A percentile compares a stretch with the other conserved stretches of the same genome.
Evolutionary conservation across 2,113 vertebrate species (phyloP).

Genomic region (Chiloscyllium plagiosum): DNA sequence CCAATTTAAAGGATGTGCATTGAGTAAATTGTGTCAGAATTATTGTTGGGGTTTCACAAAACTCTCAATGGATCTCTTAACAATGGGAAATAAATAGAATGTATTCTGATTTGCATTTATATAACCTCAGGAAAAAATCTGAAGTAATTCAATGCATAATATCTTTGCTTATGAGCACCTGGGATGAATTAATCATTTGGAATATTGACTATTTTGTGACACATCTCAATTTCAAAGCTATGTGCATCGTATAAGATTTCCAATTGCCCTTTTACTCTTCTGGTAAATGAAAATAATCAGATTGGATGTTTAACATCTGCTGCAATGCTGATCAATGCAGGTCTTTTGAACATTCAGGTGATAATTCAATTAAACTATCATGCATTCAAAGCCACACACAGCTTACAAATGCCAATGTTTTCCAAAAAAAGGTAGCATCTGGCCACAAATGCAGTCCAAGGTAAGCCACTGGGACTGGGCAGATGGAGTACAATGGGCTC

Average conservation of each 20-base stretch:
- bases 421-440: not conserved
- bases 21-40: not conserved
- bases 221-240: not conserved
- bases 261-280: not conserved
- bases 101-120: not conserved
- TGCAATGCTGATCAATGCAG: not conserved
- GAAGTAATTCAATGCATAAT: not conserved
- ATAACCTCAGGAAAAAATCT: not conserved
- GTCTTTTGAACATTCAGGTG: not conserved
- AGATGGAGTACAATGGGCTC: not conserved
- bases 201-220: not conserved
- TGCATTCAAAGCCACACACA: not conserved
- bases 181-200: not conserved
- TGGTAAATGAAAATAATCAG: not conserved
- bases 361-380: not conserved
- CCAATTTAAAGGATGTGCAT: not conserved
- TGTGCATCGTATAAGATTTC: not conserved
- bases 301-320: not conserved
- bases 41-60: not conserved
- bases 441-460: not conserved
- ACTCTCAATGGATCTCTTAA: not conserved
- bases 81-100: not conserved
- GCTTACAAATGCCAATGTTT: not conserved
- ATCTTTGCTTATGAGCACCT: not conserved
- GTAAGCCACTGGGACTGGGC: not conserved